Evolutionary conservation across 1,140 invertebrate species (phyloP), one percentile per base, ranked within the genome.

Genomic region (Acromyrmex echinatior): DNA sequence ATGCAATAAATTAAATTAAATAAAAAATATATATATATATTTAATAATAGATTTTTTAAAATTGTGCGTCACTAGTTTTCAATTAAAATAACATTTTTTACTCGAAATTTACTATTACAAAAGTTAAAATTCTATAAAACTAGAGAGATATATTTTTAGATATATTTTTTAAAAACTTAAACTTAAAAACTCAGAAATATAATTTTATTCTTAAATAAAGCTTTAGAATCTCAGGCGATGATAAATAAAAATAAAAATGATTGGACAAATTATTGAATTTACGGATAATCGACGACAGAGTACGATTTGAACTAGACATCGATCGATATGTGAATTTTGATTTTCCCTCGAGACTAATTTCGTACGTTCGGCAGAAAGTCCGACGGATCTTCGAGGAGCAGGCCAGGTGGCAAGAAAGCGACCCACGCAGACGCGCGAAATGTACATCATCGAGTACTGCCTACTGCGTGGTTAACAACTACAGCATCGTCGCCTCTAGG

Each of bases 401-500:
- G 63, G 81, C 87, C 10, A 87, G 74, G 71, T 89, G 92, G 88
- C 85, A 88, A 66, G 86, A 87, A 25, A 90, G 90, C 66, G 73
- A 53, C 51, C 18, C 90, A 68, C 74, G 28, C 77, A 49, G 28
- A 21, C 63, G 73, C 51, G 63, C 35, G 16, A 63, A 91, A 86
- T 88, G 66, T 76, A 77, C 74, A 35, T 71, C 74, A n/a, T 73
- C 65, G 82, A 68, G 60, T 62, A 76, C 70, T 39, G 86, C 86
- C 21, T 87, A 87, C 12, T 76, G 82, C 62, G 80, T 84, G 16
- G 87, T 93, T 62, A 92, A 74, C 76, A 93, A 94, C 86, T 93
- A 91, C 88, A 92, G 90, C 73, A 87, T 94, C 87, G 91, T 92
- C 60, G 93, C 92, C n/a, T 94, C 94, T 49, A 92, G 91, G 45